Percentiles rank a stretch among this genome's conserved stretches.
Evolutionary conservation across 2,888 invertebrate genomes (phyloP).

Genomic region (Drosophila colorata): DNA sequence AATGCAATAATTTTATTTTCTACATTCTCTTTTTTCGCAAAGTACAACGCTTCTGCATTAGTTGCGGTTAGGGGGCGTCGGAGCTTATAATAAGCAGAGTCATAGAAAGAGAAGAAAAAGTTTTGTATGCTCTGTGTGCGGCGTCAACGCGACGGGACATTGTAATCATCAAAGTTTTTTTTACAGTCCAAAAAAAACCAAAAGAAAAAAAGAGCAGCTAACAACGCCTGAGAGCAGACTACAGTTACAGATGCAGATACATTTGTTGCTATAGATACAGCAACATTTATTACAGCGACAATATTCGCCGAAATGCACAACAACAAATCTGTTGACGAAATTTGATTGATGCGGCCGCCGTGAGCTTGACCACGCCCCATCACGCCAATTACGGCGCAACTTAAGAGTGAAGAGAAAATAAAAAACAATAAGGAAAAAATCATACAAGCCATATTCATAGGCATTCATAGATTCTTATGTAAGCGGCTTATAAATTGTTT

Average conservation of each 20-base stretch:
- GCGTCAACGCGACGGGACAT: slow-evolving; percentile 58
- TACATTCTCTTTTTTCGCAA: slow-evolving; percentile 15
- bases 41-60: slow-evolving; percentile 44
- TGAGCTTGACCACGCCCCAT: slow-evolving; percentile 60
- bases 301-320: neutral
- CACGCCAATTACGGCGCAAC: slow-evolving; percentile 55
- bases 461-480: slow-evolving; percentile 66
- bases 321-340: slow-evolving; percentile 42
- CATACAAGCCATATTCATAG: slow-evolving; percentile 46
- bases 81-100: slow-evolving; percentile 44
- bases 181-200: slow-evolving; percentile 5
- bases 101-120: slow-evolving; percentile 36
- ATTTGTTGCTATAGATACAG: slow-evolving; percentile 6
- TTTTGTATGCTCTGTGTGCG: slow-evolving; percentile 29
- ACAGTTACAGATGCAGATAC: slow-evolving; percentile 6
- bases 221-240: slow-evolving; percentile 17
- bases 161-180: slow-evolving; percentile 40
- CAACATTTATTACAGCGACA: neutral
- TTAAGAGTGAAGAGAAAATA: slow-evolving; percentile 18
- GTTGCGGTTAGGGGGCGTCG: slow-evolving; percentile 21
- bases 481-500: slow-evolving; percentile 65
- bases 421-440: slow-evolving; percentile 9
- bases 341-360: slow-evolving; percentile 58
- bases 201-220: slow-evolving; percentile 18
- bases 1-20: slow-evolving; percentile 60